These are phyloP conservation scores for Watsonalla cultraria DNA, from an alignment of 2,888 invertebrate species.

Conservation along the genomic window DNA sequence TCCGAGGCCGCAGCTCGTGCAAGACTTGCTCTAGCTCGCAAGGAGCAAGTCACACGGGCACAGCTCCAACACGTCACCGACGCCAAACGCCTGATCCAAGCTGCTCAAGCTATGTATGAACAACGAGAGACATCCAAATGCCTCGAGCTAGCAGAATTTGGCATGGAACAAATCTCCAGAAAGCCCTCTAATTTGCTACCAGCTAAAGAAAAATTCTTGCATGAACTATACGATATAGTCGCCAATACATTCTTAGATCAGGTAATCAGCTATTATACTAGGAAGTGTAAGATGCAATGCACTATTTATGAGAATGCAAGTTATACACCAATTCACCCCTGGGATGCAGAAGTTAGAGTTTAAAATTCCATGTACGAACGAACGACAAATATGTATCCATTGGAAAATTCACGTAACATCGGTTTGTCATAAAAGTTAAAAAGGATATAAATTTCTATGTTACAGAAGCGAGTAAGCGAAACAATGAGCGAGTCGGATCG, in stretches of 20 bases:
- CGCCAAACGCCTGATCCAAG: conserved; percentile 50
- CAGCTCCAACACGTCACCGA: conserved; percentile 54
- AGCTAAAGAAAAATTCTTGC: conserved; percentile 58
- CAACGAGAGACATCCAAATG: conserved; percentile 55
- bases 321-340: no score
- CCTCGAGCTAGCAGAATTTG: conserved; percentile 61
- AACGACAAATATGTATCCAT: neutral
- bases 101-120: conserved; percentile 37
- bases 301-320: no score
- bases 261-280: conserved; percentile 25
- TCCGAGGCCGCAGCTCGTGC: conserved; percentile 46
- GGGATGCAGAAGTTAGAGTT: no score
- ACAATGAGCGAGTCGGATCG: conserved; percentile 62
- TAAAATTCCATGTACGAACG: neutral
- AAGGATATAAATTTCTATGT: conserved; percentile 25
- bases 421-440: conserved; percentile 11
- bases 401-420: conserved; percentile 15
- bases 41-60: conserved; percentile 45
- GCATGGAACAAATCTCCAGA: conserved; percentile 59
- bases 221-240: conserved; percentile 54
- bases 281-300: no score
- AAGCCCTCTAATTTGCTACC: conserved; percentile 52
- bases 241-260: conserved; percentile 62
- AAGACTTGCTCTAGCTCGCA: conserved; percentile 48
- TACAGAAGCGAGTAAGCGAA: conserved; percentile 55